Base-by-base conservation (phyloP, 2,113 vertebrate species). In the Bolborhynchus lineola region DNA sequence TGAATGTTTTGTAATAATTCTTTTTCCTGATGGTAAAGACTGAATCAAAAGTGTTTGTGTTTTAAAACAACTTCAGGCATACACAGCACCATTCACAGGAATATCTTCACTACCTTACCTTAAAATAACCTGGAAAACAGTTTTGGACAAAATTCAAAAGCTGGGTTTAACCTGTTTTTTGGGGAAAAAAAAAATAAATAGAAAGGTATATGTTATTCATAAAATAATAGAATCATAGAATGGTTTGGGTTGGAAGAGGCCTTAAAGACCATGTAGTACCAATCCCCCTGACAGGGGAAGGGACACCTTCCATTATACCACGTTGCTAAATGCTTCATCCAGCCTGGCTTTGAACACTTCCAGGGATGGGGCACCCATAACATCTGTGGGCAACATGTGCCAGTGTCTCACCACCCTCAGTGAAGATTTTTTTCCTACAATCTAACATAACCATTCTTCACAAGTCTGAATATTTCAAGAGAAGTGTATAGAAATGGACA, bases 201-300 rank as follows among this genome's bases (percentile, higher is more conserved):
- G 13, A n/a, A 57, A 9, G 3, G 1, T 0, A 8, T 31, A n/a
- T 13, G 6, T 31, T 47, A 80, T 57, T 62, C 14, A 7, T 37
- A 60, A 25, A 60, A 37, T 59, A 9, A 23, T 23, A n/a, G 13
- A 59, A 59, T n/a, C 57, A n/a, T 24, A 59, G 57, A 59, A 35
- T 25, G 15, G 14, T 37, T 37, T 62, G 23, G 15, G 21, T 62
- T 62, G 23, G 23, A 62, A 62, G 23, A 7, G 10, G 10, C 24
- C n/a, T 8, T 62, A 62, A 24, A 62, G n/a, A 25, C 16, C 35
- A 37, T 37, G 23, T 6, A 62, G 59, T 62, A 37, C n/a, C n/a
- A 37, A 62, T 16, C n/a, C 23, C 59, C 23, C 59, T 62, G n/a
- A 25, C 23, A 37, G 59, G 23, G 35, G n/a, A n/a, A 37, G 59